Percentiles rank a stretch among this genome's conserved stretches.
Evolutionary conservation across 2,888 invertebrate species (phyloP).

Genomic region (Dexiosoma caninum): DNA sequence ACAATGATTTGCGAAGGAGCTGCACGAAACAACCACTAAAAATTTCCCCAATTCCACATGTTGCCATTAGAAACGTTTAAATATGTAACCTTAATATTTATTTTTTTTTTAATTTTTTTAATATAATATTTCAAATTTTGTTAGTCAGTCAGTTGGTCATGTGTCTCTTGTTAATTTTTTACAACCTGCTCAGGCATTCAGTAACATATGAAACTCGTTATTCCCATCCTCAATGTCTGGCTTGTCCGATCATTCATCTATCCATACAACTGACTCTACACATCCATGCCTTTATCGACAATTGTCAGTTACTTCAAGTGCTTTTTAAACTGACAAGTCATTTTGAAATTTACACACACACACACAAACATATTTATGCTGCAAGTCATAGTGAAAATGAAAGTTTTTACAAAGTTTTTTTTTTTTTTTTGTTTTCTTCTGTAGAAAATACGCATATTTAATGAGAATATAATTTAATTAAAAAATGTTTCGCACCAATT

Average conservation of each 20-base stretch:
- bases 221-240: constrained; percentile 29
- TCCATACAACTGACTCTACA: not conserved
- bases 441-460: not conserved
- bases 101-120: not conserved
- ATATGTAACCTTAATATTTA: not conserved
- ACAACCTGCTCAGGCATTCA: too few species aligned
- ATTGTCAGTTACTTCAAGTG: constrained; percentile 10
- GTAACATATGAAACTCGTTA: constrained; percentile 13
- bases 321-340: constrained; percentile 32
- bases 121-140: constrained; percentile 49
- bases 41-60: too few species aligned
- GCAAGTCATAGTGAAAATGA: constrained; percentile 42
- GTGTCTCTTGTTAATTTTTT: too few species aligned
- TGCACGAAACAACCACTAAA: too few species aligned
- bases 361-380: not conserved
- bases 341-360: constrained; percentile 3
- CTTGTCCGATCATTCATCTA: not conserved
- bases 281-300: not conserved
- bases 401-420: constrained; percentile 35
- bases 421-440: too few species aligned
- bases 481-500: constrained; percentile 49
- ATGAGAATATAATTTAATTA: not conserved
- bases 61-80: too few species aligned
- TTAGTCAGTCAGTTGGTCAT: constrained; percentile 53
- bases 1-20: too few species aligned